phyloP scores from a whole-genome alignment of 2,888 invertebrate species.

The Rotaria socialis region DNA sequence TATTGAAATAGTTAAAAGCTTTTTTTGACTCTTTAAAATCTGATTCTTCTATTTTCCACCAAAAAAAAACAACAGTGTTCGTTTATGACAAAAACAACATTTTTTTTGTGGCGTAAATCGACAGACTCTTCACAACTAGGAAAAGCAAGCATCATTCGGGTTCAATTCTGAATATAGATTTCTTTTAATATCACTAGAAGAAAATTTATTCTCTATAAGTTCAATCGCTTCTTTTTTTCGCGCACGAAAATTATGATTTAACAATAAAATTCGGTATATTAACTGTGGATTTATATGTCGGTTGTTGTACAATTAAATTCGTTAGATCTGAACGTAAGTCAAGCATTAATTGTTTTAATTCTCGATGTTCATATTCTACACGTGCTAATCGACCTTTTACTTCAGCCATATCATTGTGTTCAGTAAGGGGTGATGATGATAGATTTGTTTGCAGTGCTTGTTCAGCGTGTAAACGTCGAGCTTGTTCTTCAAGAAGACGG shows the following conservation, averaged over 20 bases:
- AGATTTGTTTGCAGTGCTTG: background rate
- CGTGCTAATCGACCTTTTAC: background rate
- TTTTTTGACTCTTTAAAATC: too few relatives aligned
- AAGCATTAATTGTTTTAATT: background rate
- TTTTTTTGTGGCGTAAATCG: too few relatives aligned
- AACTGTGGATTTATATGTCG: background rate
- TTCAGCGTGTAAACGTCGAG: background rate
- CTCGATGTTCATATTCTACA: constrained; percentile 16
- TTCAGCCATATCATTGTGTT: background rate
- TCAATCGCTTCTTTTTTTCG: too few relatives aligned
- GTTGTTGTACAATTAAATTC: background rate
- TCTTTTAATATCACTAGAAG: too few relatives aligned
- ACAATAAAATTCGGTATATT: background rate
- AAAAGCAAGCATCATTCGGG: too few relatives aligned
- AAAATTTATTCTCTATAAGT: too few relatives aligned
- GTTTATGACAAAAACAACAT: too few relatives aligned
- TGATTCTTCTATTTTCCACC: too few relatives aligned
- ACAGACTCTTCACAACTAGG: too few relatives aligned
- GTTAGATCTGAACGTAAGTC: background rate
- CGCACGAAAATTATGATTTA: background rate
- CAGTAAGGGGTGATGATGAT: background rate
- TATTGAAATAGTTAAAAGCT: too few relatives aligned
- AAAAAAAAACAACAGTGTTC: too few relatives aligned
- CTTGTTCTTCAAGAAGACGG: constrained; percentile 9
- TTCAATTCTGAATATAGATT: too few relatives aligned